phyloP scores from a whole-genome alignment of 1,140 invertebrate genomes.

The Drosophila nikananu region DNA sequence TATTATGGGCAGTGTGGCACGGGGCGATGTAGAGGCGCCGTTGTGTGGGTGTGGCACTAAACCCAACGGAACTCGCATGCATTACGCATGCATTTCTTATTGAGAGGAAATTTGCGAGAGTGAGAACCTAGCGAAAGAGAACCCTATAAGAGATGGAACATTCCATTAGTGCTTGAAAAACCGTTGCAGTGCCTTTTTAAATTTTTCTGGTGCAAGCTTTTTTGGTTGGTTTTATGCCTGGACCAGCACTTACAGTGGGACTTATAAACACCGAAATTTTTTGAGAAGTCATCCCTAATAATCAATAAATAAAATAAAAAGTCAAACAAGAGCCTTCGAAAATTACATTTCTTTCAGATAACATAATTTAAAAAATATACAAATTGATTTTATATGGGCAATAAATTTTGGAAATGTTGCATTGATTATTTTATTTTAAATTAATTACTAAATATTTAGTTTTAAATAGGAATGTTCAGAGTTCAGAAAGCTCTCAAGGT shows the following conservation, averaged over 20 bases:
- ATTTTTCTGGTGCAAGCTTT: constrained; percentile 32
- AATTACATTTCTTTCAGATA: not conserved
- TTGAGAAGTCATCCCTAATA: too few relatives aligned
- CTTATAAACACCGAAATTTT: not conserved
- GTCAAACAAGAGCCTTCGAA: not conserved
- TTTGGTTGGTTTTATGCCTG: constrained; percentile 4
- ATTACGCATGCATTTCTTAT: constrained; percentile 73
- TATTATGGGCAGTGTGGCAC: constrained; percentile 23
- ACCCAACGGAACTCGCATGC: constrained; percentile 68
- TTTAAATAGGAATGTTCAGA: not conserved
- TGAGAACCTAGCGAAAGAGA: constrained; percentile 8
- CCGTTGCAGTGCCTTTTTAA: constrained; percentile 30
- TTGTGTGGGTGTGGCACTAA: constrained; percentile 73
- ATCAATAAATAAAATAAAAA: not conserved
- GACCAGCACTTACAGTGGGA: not conserved
- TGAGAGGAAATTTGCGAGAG: constrained; percentile 56
- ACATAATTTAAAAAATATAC: too few relatives aligned
- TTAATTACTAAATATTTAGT: not conserved
- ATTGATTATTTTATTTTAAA: not conserved
- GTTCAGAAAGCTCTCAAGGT: not conserved
- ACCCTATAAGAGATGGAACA: constrained; percentile 31
- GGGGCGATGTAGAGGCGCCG: constrained; percentile 16
- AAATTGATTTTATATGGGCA: too few relatives aligned
- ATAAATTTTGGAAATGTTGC: not conserved
- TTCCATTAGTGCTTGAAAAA: constrained; percentile 52